phyloP scores from a whole-genome alignment of 1,140 invertebrate genomes.

The Dolichoris vasculosae region DNA sequence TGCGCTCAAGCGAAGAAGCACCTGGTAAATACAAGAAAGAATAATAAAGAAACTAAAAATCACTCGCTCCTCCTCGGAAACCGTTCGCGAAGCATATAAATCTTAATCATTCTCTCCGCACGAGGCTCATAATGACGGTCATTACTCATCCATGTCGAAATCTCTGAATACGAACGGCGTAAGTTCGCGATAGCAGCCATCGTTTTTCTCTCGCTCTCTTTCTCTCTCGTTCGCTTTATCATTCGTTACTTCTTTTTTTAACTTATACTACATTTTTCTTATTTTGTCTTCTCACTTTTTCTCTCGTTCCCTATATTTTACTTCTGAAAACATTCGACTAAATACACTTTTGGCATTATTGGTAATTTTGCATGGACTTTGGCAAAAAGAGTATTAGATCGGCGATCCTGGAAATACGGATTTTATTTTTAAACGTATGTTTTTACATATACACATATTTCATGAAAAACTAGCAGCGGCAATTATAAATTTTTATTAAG shows the following conservation, averaged over 20 bases:
- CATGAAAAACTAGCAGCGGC: background rate
- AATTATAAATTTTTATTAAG: too few species aligned
- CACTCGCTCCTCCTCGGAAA: slow-evolving; percentile 10
- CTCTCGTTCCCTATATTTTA: background rate
- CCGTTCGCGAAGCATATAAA: slow-evolving; percentile 10
- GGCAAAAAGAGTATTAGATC: background rate
- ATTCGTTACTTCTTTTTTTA: background rate
- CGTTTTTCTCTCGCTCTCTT: slow-evolving; percentile 10
- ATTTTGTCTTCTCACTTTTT: background rate
- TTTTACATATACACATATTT: background rate
- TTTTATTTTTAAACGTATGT: background rate
- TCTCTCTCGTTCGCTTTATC: slow-evolving; percentile 44
- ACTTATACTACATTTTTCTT: background rate
- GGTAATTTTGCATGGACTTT: background rate
- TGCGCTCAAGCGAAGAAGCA: background rate
- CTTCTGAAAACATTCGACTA: background rate
- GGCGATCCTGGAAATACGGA: background rate
- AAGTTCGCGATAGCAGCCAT: slow-evolving; percentile 28
- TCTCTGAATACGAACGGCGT: background rate
- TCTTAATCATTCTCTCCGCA: slow-evolving; percentile 37
- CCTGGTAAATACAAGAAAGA: background rate
- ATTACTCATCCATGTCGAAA: slow-evolving; percentile 51
- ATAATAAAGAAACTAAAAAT: slow-evolving; percentile 7
- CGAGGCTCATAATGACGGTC: slow-evolving; percentile 35
- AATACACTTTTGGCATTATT: background rate